Percentiles rank a stretch among this genome's conserved stretches.
Conservation (phyloP, 2,888 invertebrate species). For the Tiliacea citrago region DNA sequence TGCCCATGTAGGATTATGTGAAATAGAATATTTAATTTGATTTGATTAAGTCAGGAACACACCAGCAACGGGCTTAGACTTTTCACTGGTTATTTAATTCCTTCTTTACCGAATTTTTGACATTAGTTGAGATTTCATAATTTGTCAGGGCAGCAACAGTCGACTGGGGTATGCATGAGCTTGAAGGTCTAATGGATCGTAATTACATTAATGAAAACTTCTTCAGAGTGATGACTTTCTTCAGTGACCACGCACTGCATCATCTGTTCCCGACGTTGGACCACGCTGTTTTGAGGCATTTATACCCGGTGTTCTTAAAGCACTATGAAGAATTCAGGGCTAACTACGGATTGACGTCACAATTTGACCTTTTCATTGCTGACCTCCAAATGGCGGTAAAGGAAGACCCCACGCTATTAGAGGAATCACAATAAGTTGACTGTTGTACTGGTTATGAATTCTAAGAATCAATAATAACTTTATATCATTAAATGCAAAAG, state of each 20-base stretch:
- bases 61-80: neutral
- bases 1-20: no score
- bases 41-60: neutral
- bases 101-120: neutral
- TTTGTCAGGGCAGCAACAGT: slow-evolving; percentile 81
- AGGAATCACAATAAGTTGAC: slow-evolving; percentile 25
- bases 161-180: slow-evolving; percentile 95
- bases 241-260: slow-evolving; percentile 95
- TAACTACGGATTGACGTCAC: slow-evolving; percentile 82
- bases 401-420: slow-evolving; percentile 74
- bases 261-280: slow-evolving; percentile 95
- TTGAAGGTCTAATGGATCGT: slow-evolving; percentile 94
- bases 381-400: slow-evolving; percentile 80
- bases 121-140: neutral
- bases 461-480: slow-evolving; percentile 2
- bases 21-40: no score
- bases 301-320: slow-evolving; percentile 92
- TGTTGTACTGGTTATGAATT: neutral
- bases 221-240: slow-evolving; percentile 93
- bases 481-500: neutral
- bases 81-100: no score
- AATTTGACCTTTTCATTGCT: slow-evolving; percentile 80
- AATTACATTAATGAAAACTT: slow-evolving; percentile 92
- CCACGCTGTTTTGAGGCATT: slow-evolving; percentile 92
- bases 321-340: slow-evolving; percentile 92